Evolutionary conservation across 2,113 vertebrate genomes (phyloP).

Genomic region (Tychaedon coryphoeus): DNA sequence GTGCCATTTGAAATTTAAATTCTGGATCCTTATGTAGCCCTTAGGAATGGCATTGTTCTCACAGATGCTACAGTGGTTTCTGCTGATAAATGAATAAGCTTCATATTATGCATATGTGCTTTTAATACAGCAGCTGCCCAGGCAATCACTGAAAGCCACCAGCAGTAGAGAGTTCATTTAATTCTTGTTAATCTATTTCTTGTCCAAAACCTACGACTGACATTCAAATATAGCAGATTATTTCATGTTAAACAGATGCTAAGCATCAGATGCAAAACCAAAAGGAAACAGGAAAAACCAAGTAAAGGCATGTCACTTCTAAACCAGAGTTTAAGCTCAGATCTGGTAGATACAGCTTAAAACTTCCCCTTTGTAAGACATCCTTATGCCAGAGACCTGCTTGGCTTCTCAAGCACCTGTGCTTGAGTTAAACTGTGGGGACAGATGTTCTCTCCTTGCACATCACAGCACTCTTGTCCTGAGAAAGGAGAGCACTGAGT

Average conservation of each 20-base stretch:
- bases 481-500: not conserved
- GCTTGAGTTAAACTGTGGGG: not conserved
- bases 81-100: not conserved
- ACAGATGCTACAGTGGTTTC: not conserved
- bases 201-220: not conserved
- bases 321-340: not conserved
- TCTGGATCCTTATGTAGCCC: not conserved
- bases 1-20: not conserved
- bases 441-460: not conserved
- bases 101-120: not conserved
- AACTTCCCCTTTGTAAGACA: not conserved
- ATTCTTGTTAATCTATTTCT: not conserved
- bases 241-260: not conserved
- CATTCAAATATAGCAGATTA: not conserved
- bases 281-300: not conserved
- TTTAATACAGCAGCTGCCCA: not conserved
- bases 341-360: not conserved
- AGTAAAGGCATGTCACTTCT: not conserved
- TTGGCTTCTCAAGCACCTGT: not conserved
- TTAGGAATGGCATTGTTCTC: not conserved
- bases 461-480: not conserved
- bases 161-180: not conserved
- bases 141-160: not conserved
- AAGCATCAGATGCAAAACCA: not conserved
- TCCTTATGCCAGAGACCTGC: not conserved